These are phyloP conservation scores for Calosoma granatense DNA, from an alignment of 1,140 invertebrate species.

Conservation along the genomic window DNA sequence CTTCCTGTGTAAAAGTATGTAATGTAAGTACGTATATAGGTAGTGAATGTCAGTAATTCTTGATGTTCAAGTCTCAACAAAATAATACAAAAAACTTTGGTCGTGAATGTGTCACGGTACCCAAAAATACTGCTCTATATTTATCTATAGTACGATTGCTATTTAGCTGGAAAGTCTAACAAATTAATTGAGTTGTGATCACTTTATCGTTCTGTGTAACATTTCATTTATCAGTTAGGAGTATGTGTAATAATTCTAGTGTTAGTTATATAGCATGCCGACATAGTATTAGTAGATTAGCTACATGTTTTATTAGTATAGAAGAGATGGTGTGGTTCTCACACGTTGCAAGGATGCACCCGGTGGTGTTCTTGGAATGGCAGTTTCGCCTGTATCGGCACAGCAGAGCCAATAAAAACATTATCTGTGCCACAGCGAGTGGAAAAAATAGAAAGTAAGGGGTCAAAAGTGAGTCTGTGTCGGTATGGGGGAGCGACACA, in stretches of 20 bases:
- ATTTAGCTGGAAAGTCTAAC: neutral
- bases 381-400: too few relatives aligned
- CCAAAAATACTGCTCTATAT: conserved; percentile 4
- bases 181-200: conserved; percentile 3
- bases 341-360: too few relatives aligned
- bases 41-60: neutral
- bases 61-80: neutral
- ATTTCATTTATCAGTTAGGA: neutral
- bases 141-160: conserved; percentile 3
- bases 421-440: too few relatives aligned
- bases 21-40: neutral
- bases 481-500: too few relatives aligned
- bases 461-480: too few relatives aligned
- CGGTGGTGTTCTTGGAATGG: too few relatives aligned
- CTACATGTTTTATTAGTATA: neutral
- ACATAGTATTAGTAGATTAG: neutral
- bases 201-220: neutral
- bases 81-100: neutral
- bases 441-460: too few relatives aligned
- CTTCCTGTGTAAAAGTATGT: neutral
- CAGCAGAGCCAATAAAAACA: too few relatives aligned
- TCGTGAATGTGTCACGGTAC: conserved; percentile 1
- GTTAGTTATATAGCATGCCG: neutral
- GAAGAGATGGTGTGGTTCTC: too few relatives aligned
- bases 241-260: neutral